Evolutionary conservation across 2,113 vertebrate genomes (phyloP).

Genomic region (Garra rufa): DNA sequence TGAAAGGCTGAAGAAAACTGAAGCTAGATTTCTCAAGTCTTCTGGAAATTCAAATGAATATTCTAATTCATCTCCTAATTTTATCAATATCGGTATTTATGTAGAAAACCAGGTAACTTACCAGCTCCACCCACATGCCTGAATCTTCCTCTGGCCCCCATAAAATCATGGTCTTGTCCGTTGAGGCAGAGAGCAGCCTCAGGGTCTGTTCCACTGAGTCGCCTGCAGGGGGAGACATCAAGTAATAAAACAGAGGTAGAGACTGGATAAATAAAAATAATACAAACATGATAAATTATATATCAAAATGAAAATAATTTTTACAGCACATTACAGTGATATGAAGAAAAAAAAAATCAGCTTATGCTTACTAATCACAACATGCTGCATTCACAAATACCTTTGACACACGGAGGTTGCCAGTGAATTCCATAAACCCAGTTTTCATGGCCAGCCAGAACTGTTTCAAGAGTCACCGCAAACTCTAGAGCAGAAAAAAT

Average conservation of each 20-base stretch:
- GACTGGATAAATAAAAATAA: not conserved
- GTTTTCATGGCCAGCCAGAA: conserved; percentile 95
- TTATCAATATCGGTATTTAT: not conserved
- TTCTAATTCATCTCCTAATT: not conserved
- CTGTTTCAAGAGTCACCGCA: conserved; percentile 88
- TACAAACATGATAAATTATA: not conserved
- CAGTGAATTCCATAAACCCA: conserved; percentile 95
- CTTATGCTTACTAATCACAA: not conserved
- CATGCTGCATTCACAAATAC: conserved; percentile 66
- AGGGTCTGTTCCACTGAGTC: conserved; percentile 84
- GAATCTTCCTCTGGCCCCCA: conserved; percentile 95
- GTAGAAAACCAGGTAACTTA: conserved; percentile 59
- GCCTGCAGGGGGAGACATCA: conserved; percentile 79
- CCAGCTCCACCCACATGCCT: conserved; percentile 95
- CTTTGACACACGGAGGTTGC: conserved; percentile 85
- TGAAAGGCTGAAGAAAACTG: no score
- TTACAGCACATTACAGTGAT: not conserved
- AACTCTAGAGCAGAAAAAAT: conserved; percentile 73
- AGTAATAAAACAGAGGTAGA: not conserved
- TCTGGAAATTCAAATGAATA: no score
- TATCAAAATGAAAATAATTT: not conserved
- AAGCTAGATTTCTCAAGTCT: no score
- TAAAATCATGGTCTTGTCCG: conserved; percentile 98
- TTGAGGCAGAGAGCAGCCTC: conserved; percentile 90
- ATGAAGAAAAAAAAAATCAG: not conserved